A percentile compares a stretch with the other conserved stretches of the same genome.
phyloP scores from a whole-genome alignment of 2,888 invertebrate genomes.

The Spialia ferax region DNA sequence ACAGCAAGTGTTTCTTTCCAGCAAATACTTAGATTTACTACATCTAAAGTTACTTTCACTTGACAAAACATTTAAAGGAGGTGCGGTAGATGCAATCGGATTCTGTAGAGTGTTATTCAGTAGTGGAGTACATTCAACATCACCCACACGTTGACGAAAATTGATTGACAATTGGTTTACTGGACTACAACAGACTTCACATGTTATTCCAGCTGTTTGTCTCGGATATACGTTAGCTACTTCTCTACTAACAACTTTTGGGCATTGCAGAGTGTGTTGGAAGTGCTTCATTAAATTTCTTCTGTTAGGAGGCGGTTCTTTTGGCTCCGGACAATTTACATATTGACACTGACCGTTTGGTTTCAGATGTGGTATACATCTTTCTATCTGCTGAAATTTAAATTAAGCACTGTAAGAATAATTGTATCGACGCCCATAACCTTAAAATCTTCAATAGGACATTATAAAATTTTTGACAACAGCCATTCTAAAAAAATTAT shows the following conservation, averaged over 20 bases:
- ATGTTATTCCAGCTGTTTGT: neutral
- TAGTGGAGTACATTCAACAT: constrained; percentile 10
- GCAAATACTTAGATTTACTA: neutral
- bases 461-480: neutral
- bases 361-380: constrained; percentile 55
- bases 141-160: neutral
- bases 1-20: neutral
- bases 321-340: constrained; percentile 63
- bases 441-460: too few relatives aligned
- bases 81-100: neutral
- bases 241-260: constrained; percentile 53
- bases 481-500: neutral
- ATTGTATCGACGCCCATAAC: neutral
- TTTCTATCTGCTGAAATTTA: constrained; percentile 59
- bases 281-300: constrained; percentile 12
- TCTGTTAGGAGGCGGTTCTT: constrained; percentile 53
- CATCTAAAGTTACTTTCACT: neutral
- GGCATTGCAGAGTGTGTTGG: constrained; percentile 21
- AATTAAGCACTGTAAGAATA: neutral
- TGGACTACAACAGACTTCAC: constrained; percentile 6
- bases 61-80: neutral
- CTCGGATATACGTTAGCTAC: constrained; percentile 49
- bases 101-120: constrained; percentile 5
- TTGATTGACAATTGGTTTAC: constrained; percentile 15
- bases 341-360: constrained; percentile 43